Evolutionary conservation across 2,113 vertebrate species (phyloP), one percentile per base, ranked within the genome.

Genomic region (Nansenia antarctica): DNA sequence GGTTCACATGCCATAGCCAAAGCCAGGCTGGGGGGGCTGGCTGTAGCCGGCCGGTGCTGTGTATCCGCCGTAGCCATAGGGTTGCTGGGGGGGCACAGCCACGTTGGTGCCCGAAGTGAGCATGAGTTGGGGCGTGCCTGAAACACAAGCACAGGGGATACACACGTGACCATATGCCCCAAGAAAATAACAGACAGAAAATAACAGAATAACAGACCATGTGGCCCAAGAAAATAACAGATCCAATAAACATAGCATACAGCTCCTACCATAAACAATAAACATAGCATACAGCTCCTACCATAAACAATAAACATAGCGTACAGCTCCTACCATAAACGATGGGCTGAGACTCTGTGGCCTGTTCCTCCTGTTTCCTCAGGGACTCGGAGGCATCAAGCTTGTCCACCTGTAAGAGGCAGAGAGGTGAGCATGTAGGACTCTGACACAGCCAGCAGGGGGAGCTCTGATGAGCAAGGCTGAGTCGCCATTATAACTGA

Each of bases 311-410:
- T 22, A n/a, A 27, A 27, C 12, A 1, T 22, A 54, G 22, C 11
- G 52, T 12, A 5, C 8, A 35, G 29, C 9, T 85, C 72, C 62
- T 95, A 99, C 98, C 98, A 91, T 99, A 99, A 93, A 99, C 97
- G 31, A 99, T 99, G 66, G 98, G 97, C 83, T 99, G 97, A 22
- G 96, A 97, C 90, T 99, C 98, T 3, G 98, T 99, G 59, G 95
- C 95, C 85, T 98, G 98, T 79, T 99, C 97, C 88, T 99, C 98
- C 87, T 99, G 96, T 94, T 99, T 98, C 93, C 98, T 96, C 89
- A 99, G 91, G 12, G 98, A 99, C 81, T 99, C 98, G 0, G 97
- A 99, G 63, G 96, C 96, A 77, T 99, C 98, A 77, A 99, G 93
- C 87, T 99, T 98, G 89, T 99, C 98, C 81, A 99, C 96, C 98